phyloP scores from a whole-genome alignment of 2,113 vertebrate species.

The Jacana jacana region DNA sequence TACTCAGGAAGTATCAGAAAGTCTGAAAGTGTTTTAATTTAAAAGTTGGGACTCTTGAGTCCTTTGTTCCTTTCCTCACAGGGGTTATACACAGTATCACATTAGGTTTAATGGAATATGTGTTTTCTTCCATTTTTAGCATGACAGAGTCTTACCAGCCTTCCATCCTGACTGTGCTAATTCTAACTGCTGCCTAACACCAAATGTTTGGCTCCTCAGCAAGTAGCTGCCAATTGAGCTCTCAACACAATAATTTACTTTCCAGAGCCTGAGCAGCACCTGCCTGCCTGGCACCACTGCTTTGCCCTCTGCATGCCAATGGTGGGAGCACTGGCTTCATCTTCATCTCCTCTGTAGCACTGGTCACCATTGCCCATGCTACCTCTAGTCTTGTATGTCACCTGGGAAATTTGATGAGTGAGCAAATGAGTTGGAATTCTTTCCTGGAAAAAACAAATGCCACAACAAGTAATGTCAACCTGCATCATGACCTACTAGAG shows the following conservation, averaged over 20 bases:
- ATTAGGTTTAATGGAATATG: neutral
- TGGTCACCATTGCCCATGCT: neutral
- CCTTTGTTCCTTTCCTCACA: neutral
- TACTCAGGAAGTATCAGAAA: neutral
- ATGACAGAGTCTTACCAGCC: neutral
- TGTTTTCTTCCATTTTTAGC: neutral
- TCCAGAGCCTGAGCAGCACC: neutral
- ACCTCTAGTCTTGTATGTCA: neutral
- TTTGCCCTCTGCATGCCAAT: neutral
- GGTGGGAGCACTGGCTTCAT: no score
- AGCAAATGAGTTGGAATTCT: neutral
- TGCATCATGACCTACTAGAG: neutral
- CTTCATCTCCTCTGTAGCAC: neutral
- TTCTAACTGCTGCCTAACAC: neutral
- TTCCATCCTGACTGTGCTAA: neutral
- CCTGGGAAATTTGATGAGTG: fast-evolving
- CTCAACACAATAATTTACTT: neutral
- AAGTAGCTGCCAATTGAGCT: neutral
- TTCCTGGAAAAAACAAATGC: neutral
- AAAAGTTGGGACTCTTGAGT: neutral
- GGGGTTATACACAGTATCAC: neutral
- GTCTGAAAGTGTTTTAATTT: neutral
- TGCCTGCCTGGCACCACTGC: neutral
- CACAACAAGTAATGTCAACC: neutral
- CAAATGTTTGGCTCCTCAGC: neutral